Evolutionary conservation across 2,888 invertebrate genomes (phyloP).

Genomic region (Eupeodes luniger): DNA sequence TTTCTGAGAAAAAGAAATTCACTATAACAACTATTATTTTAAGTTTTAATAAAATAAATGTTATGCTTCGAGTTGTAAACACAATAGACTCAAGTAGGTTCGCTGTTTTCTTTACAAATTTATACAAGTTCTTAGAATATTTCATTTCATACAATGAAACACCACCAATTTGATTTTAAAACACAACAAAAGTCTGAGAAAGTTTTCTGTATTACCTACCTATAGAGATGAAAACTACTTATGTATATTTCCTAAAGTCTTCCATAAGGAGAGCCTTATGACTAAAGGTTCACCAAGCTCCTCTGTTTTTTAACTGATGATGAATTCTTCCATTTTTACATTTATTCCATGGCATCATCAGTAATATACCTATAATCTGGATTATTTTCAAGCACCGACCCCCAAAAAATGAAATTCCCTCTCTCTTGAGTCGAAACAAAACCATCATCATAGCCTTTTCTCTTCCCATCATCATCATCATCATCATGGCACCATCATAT

Average conservation of each 20-base stretch:
- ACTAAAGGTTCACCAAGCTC: background rate
- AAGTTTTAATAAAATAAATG: too few species aligned
- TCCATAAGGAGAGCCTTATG: too few species aligned
- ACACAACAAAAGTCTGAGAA: background rate
- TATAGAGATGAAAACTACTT: background rate
- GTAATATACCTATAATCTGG: conserved; percentile 11
- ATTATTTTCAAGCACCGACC: conserved; percentile 37
- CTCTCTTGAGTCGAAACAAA: background rate
- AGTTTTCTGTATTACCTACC: background rate
- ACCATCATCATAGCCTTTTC: background rate
- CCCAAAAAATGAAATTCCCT: conserved; percentile 15
- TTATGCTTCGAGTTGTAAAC: too few species aligned
- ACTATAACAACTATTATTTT: too few species aligned
- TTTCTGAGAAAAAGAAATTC: too few species aligned
- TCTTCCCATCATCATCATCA: background rate
- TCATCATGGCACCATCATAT: background rate
- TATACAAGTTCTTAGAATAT: background rate
- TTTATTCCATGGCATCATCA: background rate
- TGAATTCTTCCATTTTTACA: conserved; percentile 11
- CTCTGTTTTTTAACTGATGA: background rate
- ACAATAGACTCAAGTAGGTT: too few species aligned
- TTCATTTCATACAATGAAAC: background rate
- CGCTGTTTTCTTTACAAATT: too few species aligned
- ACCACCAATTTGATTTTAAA: background rate
- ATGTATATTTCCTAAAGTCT: background rate